phyloP scores from a whole-genome alignment of 2,888 invertebrate species.

The Formica aserva region DNA sequence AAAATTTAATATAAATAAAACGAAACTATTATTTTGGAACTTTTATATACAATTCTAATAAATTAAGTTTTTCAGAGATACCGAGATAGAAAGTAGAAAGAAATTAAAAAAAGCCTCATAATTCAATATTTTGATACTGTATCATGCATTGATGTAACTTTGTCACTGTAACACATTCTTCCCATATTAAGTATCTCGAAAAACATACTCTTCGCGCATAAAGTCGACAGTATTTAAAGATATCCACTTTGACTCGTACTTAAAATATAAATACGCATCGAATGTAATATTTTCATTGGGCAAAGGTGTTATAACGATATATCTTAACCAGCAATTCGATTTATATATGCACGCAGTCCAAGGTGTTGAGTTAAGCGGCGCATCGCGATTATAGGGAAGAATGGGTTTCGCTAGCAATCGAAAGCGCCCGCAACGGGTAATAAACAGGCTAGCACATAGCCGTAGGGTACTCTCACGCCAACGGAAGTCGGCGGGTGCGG shows the following conservation, averaged over 20 bases:
- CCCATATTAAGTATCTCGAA: not conserved
- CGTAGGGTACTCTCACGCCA: slow-evolving; percentile 68
- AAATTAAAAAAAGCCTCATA: not conserved
- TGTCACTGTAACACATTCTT: not conserved
- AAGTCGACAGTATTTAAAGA: not conserved
- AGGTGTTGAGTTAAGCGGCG: slow-evolving; percentile 25
- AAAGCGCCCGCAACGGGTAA: slow-evolving; percentile 51
- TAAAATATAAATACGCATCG: not conserved
- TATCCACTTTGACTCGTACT: not conserved
- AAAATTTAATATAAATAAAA: slow-evolving; percentile 21
- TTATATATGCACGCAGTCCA: not conserved
- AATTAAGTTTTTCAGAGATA: not conserved
- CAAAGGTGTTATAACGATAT: not conserved
- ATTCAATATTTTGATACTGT: not conserved
- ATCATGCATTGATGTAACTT: not conserved
- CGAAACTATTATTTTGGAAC: slow-evolving; percentile 5
- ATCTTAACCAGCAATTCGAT: not conserved
- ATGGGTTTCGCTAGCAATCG: slow-evolving; percentile 22
- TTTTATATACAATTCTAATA: not conserved
- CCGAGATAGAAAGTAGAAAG: not conserved
- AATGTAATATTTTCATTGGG: not conserved
- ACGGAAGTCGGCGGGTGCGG: slow-evolving; percentile 77
- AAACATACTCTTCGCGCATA: not conserved
- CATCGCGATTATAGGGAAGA: slow-evolving; percentile 46
- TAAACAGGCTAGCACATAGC: slow-evolving; percentile 58